Percentiles rank a stretch among this genome's conserved stretches.
Evolutionary conservation across 1,140 invertebrate species (phyloP).

Genomic region (Drosophila oshimai): DNA sequence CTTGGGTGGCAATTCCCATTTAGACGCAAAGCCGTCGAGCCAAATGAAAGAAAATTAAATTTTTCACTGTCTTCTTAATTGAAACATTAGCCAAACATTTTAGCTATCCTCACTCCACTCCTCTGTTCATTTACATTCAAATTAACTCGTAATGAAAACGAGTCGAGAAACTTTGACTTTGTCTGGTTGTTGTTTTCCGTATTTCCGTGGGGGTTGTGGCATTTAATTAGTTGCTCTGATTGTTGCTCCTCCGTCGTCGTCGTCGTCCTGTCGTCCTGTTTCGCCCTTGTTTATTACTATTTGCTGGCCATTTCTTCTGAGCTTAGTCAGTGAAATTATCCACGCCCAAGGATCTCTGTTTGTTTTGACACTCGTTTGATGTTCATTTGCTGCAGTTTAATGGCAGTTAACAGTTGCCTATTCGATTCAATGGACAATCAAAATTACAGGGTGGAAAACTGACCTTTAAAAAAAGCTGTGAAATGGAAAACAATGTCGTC

Average conservation of each 20-base stretch:
- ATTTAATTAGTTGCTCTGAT: constrained; percentile 79
- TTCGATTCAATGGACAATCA: constrained; percentile 18
- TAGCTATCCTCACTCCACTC: constrained; percentile 31
- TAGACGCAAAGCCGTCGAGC: constrained; percentile 35
- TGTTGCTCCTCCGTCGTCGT: constrained; percentile 17
- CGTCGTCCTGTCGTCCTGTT: constrained; percentile 5
- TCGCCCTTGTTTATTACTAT: constrained; percentile 37
- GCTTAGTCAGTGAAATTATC: constrained; percentile 54
- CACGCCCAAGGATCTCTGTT: constrained; percentile 44
- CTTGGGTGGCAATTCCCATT: constrained; percentile 65
- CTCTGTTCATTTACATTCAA: constrained; percentile 81
- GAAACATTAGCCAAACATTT: constrained; percentile 82
- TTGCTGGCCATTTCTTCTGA: constrained; percentile 62
- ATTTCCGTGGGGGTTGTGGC: constrained; percentile 59
- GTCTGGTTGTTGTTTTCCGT: constrained; percentile 23
- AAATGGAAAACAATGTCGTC: constrained; percentile 14
- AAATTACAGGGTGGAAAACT: constrained; percentile 1
- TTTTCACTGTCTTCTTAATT: constrained; percentile 80
- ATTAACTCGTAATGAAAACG: constrained; percentile 82
- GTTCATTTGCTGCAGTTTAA: constrained; percentile 39
- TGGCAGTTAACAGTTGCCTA: constrained; percentile 1
- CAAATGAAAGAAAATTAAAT: constrained; percentile 82
- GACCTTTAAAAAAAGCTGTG: neutral
- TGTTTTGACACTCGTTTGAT: constrained; percentile 56
- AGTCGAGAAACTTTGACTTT: constrained; percentile 63